Conservation (phyloP, 2,888 invertebrate genomes). For the Drosophila setosimentum region DNA sequence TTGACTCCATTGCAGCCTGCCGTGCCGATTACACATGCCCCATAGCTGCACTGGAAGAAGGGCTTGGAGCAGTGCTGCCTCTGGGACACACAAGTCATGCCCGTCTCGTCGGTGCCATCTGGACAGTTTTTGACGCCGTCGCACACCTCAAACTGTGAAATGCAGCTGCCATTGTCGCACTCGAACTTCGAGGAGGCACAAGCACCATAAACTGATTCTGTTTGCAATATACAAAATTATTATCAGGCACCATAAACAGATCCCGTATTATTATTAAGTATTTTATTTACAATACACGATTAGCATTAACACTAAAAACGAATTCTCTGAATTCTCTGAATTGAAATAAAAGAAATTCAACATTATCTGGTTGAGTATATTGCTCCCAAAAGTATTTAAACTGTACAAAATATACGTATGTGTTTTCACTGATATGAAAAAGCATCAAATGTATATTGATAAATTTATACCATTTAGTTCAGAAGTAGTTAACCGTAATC, state of each 20-base stretch:
- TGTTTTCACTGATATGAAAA: background rate
- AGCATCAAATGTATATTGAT: background rate
- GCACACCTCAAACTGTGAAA: slow-evolving; percentile 67
- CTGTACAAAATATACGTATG: background rate
- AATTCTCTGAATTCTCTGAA: background rate
- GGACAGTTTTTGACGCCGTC: slow-evolving; percentile 76
- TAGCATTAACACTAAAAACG: background rate
- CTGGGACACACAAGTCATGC: slow-evolving; percentile 69
- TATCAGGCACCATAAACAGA: background rate
- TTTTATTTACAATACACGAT: background rate
- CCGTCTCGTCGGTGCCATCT: slow-evolving; percentile 82
- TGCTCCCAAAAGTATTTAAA: background rate
- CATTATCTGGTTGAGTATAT: background rate
- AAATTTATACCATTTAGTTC: background rate
- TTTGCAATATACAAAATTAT: background rate
- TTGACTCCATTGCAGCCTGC: slow-evolving; percentile 56
- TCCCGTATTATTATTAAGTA: background rate
- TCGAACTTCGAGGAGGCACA: slow-evolving; percentile 66
- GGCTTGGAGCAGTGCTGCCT: slow-evolving; percentile 63
- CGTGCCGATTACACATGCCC: slow-evolving; percentile 75
- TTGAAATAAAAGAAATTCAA: background rate
- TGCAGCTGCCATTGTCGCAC: slow-evolving; percentile 80
- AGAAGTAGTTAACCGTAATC: background rate
- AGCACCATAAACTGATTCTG: slow-evolving; percentile 25
- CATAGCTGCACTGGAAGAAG: slow-evolving; percentile 83